A percentile compares a stretch with the other conserved stretches of the same genome.
phyloP scores from a whole-genome alignment of 2,888 invertebrate genomes.

The Nomada fabriciana region DNA sequence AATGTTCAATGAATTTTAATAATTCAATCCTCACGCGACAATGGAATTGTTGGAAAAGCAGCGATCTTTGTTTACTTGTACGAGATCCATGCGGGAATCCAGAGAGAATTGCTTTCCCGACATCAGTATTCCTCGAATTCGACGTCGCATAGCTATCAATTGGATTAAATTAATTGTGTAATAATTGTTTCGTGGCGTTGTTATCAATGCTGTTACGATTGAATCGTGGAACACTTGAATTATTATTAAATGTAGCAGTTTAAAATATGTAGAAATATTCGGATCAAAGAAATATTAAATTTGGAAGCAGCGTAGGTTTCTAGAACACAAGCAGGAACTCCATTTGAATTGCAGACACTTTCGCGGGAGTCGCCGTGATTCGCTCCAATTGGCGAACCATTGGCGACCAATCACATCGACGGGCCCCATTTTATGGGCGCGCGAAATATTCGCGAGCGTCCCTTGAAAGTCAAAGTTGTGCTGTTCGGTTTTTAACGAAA shows the following conservation, averaged over 20 bases:
- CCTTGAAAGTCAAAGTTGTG: neutral
- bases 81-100: constrained; percentile 96
- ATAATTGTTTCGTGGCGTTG: neutral
- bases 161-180: neutral
- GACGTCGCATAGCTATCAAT: constrained; percentile 91
- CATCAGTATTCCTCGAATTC: constrained; percentile 95
- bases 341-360: neutral
- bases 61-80: constrained; percentile 86
- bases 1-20: neutral
- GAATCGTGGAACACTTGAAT: neutral
- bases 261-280: neutral
- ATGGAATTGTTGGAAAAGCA: neutral
- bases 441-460: neutral
- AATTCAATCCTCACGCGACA: no score
- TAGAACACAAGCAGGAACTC: neutral
- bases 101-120: constrained; percentile 96
- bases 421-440: neutral
- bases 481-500: neutral
- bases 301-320: no score
- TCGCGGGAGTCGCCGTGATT: neutral
- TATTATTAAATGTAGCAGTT: neutral
- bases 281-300: no score
- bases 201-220: neutral
- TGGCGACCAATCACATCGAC: neutral
- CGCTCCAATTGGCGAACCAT: neutral